Evolutionary conservation across 1,140 invertebrate genomes (phyloP).

Genomic region (Paracyclopina nana): DNA sequence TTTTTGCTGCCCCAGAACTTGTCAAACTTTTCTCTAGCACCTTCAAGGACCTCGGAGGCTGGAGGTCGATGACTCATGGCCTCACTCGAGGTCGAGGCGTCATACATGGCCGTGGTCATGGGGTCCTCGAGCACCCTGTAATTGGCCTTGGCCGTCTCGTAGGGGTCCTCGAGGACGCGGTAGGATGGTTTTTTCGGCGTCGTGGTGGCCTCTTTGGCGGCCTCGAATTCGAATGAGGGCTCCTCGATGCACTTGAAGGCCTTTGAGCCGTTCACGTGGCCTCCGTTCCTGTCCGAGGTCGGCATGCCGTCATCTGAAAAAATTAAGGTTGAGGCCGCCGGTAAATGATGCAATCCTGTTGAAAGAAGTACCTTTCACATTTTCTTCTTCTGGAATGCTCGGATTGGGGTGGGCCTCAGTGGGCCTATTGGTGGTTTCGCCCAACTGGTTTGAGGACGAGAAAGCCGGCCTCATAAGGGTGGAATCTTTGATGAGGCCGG

Average conservation of each 20-base stretch:
- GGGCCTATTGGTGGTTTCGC: no score
- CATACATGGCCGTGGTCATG: conserved; percentile 17
- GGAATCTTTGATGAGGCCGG: conserved; percentile 11
- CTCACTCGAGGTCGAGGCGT: conserved; percentile 4
- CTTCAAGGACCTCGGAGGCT: conserved; percentile 52
- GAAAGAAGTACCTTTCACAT: no score
- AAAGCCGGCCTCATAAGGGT: conserved; percentile 5
- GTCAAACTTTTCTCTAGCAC: conserved; percentile 56
- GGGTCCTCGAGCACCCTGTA: conserved; percentile 18
- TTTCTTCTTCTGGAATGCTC: no score
- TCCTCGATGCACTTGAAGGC: conserved; percentile 12
- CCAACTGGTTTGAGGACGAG: neutral
- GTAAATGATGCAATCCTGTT: no score
- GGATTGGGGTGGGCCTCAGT: no score
- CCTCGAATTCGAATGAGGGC: conserved; percentile 8
- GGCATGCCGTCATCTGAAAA: no score
- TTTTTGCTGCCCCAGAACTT: conserved; percentile 72
- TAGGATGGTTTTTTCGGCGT: conserved; percentile 17
- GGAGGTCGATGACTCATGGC: conserved; percentile 25
- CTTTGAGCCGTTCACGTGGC: no score
- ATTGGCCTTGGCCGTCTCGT: conserved; percentile 20
- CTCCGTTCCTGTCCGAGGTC: no score
- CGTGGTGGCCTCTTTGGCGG: neutral
- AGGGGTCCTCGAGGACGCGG: conserved; percentile 27
- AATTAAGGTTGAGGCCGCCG: no score